Evolutionary conservation across 2,797 vertebrate genomes (phyloP).

Genomic region (Brotula barbata): DNA sequence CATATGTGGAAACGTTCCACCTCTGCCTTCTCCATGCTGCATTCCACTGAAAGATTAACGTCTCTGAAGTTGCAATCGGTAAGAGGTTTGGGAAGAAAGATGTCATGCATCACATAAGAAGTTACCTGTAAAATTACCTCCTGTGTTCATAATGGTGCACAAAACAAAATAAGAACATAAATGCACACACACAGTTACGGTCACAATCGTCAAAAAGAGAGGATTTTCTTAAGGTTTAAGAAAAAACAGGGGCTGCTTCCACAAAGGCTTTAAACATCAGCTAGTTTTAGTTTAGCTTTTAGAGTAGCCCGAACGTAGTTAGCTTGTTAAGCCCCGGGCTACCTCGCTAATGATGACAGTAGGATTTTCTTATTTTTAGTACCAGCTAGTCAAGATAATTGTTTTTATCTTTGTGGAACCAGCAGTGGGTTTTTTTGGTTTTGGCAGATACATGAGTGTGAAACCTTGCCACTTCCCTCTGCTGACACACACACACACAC

Average conservation of each 20-base stretch:
- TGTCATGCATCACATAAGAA: conserved; percentile 45
- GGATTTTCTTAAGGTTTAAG: no score
- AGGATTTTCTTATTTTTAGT: no score
- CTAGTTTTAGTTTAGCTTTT: no score
- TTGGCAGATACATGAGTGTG: conserved; percentile 72
- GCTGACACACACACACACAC: conserved; percentile 75
- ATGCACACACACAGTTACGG: no score
- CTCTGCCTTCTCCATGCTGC: conserved; percentile 42
- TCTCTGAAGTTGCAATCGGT: conserved; percentile 22
- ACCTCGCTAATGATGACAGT: no score
- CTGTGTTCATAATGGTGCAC: conserved; percentile 34
- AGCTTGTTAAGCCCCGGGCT: no score
- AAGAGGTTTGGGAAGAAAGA: conserved; percentile 30
- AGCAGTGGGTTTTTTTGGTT: conserved; percentile 69
- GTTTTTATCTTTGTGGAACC: no score
- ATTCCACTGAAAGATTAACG: conserved; percentile 37
- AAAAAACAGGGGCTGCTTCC: no score
- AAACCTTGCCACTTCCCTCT: conserved; percentile 81
- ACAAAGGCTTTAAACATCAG: no score
- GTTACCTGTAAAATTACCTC: conserved; percentile 76
- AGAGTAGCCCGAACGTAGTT: no score
- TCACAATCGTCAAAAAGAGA: no score
- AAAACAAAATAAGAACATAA: conserved; percentile 70
- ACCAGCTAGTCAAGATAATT: no score
- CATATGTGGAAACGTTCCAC: neutral